These are phyloP conservation scores for Aplysina aerophoba DNA, from an alignment of 37 sponge, comb jelly and placozoan species.

Conservation along the genomic window DNA sequence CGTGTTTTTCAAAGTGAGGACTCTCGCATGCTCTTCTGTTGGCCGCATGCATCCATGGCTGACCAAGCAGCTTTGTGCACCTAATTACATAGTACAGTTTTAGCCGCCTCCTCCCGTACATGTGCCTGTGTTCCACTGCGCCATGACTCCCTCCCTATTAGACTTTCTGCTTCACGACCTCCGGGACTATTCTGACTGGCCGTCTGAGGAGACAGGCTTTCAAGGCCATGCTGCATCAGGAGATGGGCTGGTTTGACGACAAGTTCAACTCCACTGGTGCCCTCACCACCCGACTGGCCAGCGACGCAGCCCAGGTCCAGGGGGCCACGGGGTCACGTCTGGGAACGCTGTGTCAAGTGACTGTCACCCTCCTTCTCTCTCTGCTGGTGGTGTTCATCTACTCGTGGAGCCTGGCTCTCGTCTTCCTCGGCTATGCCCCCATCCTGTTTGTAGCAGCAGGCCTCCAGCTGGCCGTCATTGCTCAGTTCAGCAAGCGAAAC, in stretches of 20 bases:
- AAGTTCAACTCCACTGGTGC: constrained; percentile 71
- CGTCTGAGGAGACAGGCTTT: constrained; percentile 56
- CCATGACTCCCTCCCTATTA: constrained; percentile 22
- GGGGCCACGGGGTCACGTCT: constrained; percentile 47
- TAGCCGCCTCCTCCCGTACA: too few species aligned
- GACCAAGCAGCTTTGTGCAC: too few species aligned
- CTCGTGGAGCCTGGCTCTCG: constrained; percentile 73
- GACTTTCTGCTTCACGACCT: constrained; percentile 64
- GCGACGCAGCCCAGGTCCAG: constrained; percentile 88
- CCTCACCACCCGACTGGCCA: constrained; percentile 79
- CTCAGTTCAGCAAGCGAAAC: constrained; percentile 39
- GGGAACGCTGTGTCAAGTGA: not conserved
- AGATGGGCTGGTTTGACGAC: constrained; percentile 87
- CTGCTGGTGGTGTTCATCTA: constrained; percentile 51
- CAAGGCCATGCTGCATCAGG: constrained; percentile 79
- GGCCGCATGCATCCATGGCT: too few species aligned
- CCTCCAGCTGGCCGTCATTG: constrained; percentile 32
- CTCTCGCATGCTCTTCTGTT: too few species aligned
- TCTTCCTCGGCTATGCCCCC: constrained; percentile 62
- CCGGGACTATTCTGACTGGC: constrained; percentile 76
- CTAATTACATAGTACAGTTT: too few species aligned
- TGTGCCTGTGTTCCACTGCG: too few species aligned
- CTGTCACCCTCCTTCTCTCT: not conserved
- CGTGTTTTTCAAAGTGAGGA: constrained; percentile 54
- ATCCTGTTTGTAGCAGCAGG: constrained; percentile 64